Evolutionary conservation across 2,888 invertebrate genomes (phyloP).

Genomic region (Gisinianus flammeolus): DNA sequence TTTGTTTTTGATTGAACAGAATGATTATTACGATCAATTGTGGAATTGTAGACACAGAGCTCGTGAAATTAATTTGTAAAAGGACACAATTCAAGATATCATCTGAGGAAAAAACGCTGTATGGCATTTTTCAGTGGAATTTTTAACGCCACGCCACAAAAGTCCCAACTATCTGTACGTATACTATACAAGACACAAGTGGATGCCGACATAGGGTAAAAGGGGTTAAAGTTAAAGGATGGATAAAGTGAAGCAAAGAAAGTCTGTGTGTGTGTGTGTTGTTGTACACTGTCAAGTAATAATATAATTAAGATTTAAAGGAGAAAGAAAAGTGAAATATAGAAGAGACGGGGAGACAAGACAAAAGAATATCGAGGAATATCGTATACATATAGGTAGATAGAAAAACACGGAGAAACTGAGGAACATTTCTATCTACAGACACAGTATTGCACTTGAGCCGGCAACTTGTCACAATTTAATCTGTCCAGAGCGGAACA

Average conservation of each 20-base stretch:
- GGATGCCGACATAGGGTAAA: no score
- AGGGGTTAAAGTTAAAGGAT: no score
- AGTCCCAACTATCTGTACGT: no score
- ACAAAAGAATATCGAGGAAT: constrained; percentile 6
- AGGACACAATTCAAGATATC: no score
- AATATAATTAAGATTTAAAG: constrained; percentile 13
- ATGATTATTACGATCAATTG: no score
- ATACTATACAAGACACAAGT: no score
- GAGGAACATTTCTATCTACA: neutral
- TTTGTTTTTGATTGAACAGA: no score
- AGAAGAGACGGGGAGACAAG: constrained; percentile 1
- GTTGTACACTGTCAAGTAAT: constrained; percentile 10
- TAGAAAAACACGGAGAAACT: neutral
- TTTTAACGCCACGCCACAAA: neutral
- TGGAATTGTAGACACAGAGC: no score
- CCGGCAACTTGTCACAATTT: constrained; percentile 19
- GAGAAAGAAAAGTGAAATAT: neutral
- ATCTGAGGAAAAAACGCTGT: no score
- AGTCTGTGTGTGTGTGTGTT: no score
- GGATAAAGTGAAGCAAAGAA: neutral
- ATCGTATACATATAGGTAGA: neutral
- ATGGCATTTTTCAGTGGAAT: neutral
- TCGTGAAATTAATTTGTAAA: no score
- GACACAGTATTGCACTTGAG: constrained; percentile 24
- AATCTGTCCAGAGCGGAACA: constrained; percentile 18